Evolutionary conservation across 2,797 vertebrate genomes (phyloP).

Genomic region (Sebastes kiyomatsui): DNA sequence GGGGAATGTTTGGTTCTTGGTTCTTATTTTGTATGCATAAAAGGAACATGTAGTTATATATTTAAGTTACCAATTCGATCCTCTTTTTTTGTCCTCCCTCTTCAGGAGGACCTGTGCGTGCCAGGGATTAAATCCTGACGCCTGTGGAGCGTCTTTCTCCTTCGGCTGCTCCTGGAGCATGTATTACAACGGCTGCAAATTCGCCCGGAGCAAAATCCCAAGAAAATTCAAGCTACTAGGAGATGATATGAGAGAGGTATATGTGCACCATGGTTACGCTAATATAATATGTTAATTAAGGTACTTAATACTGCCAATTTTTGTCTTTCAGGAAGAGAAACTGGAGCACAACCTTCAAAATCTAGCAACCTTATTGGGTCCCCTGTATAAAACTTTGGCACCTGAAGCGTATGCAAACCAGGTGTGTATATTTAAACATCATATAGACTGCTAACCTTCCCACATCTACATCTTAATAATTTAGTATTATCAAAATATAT

Average conservation of each 20-base stretch:
- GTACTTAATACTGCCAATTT: not conserved
- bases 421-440: slow-evolving; percentile 76
- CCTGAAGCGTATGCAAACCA: slow-evolving; percentile 97
- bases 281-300: not conserved
- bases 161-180: slow-evolving; percentile 99
- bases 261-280: not conserved
- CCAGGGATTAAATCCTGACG: slow-evolving; percentile 93
- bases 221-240: slow-evolving; percentile 97
- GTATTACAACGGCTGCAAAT: slow-evolving; percentile 99
- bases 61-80: not conserved
- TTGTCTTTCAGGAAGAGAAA: slow-evolving; percentile 90
- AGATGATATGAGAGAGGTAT: slow-evolving; percentile 97
- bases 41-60: not conserved
- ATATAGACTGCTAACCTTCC: not conserved
- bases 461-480: not conserved
- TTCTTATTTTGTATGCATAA: not conserved
- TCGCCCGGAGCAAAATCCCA: slow-evolving; percentile 97
- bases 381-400: slow-evolving; percentile 93
- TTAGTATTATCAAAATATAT: not conserved
- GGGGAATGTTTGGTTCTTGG: not conserved
- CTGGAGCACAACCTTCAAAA: slow-evolving; percentile 92
- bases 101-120: slow-evolving; percentile 95
- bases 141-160: slow-evolving; percentile 97
- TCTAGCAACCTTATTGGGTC: slow-evolving; percentile 91
- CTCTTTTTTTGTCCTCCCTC: not conserved